Conservation (phyloP, 2,888 invertebrate species). For the Pachliopta kotzebuea region DNA sequence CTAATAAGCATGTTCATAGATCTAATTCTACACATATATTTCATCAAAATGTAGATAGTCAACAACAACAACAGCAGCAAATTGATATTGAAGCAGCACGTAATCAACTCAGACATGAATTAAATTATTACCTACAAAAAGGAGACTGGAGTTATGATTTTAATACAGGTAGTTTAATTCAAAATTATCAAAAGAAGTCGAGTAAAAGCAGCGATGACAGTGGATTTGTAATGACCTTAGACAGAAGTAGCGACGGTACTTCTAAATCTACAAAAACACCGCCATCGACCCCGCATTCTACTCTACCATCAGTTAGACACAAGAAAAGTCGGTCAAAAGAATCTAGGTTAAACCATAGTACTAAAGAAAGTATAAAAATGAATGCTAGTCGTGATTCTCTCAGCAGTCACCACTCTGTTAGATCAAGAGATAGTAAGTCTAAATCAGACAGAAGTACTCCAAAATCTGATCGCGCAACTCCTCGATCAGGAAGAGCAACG, state of each 20-base stretch:
- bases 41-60: slow-evolving; percentile 67
- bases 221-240: slow-evolving; percentile 75
- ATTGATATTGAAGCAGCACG: slow-evolving; percentile 71
- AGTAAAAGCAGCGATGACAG: slow-evolving; percentile 77
- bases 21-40: slow-evolving; percentile 83
- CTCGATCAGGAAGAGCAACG: slow-evolving; percentile 71
- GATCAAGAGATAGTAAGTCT: slow-evolving; percentile 74
- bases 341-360: slow-evolving; percentile 63
- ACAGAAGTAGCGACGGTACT: slow-evolving; percentile 74
- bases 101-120: slow-evolving; percentile 71
- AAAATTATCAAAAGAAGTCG: slow-evolving; percentile 76
- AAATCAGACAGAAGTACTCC: slow-evolving; percentile 75
- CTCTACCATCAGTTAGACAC: slow-evolving; percentile 70
- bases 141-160: slow-evolving; percentile 77
- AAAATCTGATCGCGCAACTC: slow-evolving; percentile 65
- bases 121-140: slow-evolving; percentile 74
- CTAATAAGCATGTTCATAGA: slow-evolving; percentile 80
- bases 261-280: slow-evolving; percentile 76
- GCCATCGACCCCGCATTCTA: slow-evolving; percentile 72
- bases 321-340: slow-evolving; percentile 75
- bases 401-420: slow-evolving; percentile 75
- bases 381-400: slow-evolving; percentile 76
- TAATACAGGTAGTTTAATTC: slow-evolving; percentile 72
- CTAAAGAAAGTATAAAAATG: slow-evolving; percentile 57
- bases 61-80: slow-evolving; percentile 38